Conservation (phyloP, 2,113 vertebrate species). For the Myotis brandtii region DNA sequence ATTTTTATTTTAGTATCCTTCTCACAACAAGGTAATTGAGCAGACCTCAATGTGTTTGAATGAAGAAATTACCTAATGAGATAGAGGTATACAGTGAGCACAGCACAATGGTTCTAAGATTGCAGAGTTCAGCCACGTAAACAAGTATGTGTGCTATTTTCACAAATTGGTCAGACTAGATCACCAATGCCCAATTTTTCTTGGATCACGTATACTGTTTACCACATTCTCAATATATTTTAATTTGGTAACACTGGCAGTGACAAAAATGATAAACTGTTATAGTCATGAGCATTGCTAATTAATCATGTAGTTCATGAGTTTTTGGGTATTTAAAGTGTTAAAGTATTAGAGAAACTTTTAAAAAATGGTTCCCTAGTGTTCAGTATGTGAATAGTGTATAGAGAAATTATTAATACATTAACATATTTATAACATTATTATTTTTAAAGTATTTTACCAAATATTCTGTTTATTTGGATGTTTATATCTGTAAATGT, state of each 20-base stretch:
- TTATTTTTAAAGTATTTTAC: not conserved
- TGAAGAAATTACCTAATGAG: not conserved
- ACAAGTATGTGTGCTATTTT: not conserved
- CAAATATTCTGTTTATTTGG: constrained; percentile 1
- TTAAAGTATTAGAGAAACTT: not conserved
- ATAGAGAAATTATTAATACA: not conserved
- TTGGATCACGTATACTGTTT: not conserved
- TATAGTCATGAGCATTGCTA: not conserved
- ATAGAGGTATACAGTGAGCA: not conserved
- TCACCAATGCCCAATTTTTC: not conserved
- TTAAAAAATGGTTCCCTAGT: not conserved
- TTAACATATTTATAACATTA: not conserved
- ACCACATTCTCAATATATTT: not conserved
- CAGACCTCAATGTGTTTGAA: not conserved
- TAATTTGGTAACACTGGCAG: not conserved
- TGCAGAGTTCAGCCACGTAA: not conserved
- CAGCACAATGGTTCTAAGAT: not conserved
- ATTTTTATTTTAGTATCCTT: not conserved
- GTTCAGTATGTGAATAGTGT: not conserved
- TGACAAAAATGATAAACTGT: not conserved
- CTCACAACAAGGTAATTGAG: not conserved
- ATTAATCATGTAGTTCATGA: not conserved
- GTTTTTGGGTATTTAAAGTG: not conserved
- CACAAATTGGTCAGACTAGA: not conserved
- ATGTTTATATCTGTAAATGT: not conserved